These are phyloP conservation scores for Hiodon tergisus DNA, from an alignment of 2,113 vertebrate genomes.

Conservation along the genomic window DNA sequence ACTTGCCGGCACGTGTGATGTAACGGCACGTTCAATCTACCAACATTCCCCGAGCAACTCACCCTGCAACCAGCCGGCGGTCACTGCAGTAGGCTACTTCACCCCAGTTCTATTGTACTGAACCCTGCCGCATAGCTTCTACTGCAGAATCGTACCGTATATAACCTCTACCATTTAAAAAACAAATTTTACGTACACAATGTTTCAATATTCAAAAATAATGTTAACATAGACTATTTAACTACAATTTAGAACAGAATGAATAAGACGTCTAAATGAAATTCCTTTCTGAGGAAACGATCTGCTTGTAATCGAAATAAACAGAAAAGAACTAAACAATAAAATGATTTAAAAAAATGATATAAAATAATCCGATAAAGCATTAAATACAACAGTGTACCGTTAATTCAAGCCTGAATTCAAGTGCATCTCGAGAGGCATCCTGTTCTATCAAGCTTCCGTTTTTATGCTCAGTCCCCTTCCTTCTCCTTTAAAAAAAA, in stretches of 20 bases:
- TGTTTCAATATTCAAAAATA: background rate
- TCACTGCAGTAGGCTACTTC: conserved; percentile 15
- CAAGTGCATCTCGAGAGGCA: conserved; percentile 8
- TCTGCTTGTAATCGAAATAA: background rate
- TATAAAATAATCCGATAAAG: background rate
- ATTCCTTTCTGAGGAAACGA: background rate
- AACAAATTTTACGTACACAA: background rate
- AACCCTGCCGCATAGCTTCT: conserved; percentile 2
- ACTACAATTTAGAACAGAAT: background rate
- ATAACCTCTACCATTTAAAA: background rate
- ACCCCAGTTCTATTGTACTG: background rate
- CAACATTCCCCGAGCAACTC: conserved; percentile 10
- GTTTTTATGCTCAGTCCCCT: background rate
- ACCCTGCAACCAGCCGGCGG: background rate
- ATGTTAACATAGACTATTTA: background rate
- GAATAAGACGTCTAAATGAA: background rate
- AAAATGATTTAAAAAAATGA: conserved; percentile 2
- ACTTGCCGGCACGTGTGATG: background rate
- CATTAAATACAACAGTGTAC: background rate
- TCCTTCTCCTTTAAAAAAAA: background rate
- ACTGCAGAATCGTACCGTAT: background rate
- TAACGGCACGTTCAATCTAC: background rate
- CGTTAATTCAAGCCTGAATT: background rate
- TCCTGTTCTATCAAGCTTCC: background rate
- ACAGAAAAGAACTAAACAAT: background rate